A percentile compares a stretch with the other conserved stretches of the same genome.
Conservation (phyloP, 2,797 vertebrate genomes). For the Peromyscus eremicus region DNA sequence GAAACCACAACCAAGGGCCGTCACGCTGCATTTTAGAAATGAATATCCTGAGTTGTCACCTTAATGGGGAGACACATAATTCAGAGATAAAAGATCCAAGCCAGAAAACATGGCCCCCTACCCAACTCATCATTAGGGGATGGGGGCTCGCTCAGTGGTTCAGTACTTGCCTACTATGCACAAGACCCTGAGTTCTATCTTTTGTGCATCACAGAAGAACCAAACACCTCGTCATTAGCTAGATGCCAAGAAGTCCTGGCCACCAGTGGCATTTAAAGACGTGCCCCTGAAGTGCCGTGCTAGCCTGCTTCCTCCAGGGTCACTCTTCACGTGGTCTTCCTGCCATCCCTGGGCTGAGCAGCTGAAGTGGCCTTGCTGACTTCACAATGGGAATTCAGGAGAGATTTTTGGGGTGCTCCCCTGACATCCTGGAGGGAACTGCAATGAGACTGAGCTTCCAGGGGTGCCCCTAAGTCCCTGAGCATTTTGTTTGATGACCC, state of each 20-base stretch:
- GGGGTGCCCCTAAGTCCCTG: conserved; percentile 63
- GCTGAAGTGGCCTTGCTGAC: conserved; percentile 62
- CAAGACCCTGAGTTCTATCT: not conserved
- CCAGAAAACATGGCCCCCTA: not conserved
- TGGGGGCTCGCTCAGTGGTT: not conserved
- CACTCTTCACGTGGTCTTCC: not conserved
- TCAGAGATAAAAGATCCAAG: not conserved
- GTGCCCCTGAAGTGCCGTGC: not conserved
- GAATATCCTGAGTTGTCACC: not conserved
- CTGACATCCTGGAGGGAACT: not conserved
- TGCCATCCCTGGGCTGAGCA: conserved; percentile 51
- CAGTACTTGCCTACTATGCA: not conserved
- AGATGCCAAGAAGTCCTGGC: not conserved
- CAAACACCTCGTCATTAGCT: not conserved
- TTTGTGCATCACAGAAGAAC: too few relatives aligned
- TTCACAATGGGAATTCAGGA: not conserved
- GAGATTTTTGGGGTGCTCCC: not conserved
- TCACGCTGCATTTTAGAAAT: not conserved
- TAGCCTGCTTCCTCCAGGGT: not conserved
- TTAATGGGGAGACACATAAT: not conserved
- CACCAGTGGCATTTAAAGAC: not conserved
- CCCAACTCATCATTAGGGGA: not conserved
- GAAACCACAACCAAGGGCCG: not conserved
- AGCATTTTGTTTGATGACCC: conserved; percentile 61
- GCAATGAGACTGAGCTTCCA: conserved; percentile 42